phyloP scores from a whole-genome alignment of 2,888 invertebrate species.

The Acrobasis consociella region DNA sequence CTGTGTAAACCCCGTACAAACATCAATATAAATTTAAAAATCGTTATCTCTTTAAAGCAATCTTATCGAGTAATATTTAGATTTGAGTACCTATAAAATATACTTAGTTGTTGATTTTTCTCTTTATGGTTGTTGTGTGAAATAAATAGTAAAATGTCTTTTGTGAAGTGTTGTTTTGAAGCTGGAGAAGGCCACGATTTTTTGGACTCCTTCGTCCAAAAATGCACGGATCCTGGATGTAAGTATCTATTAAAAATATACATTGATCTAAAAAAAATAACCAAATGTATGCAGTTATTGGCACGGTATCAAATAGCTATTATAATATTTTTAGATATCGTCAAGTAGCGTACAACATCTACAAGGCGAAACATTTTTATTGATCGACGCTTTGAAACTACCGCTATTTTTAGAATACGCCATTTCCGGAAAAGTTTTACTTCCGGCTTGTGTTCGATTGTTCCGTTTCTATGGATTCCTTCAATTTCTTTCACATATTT shows the following conservation, averaged over 20 bases:
- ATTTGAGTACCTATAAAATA: neutral
- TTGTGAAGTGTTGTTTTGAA: conserved; percentile 91
- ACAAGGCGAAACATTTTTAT: conserved; percentile 32
- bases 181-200: conserved; percentile 88
- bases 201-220: conserved; percentile 88
- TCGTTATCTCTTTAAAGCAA: neutral
- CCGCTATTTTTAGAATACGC: conserved; percentile 28
- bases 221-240: conserved; percentile 92
- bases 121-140: conserved; percentile 10
- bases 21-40: conserved; percentile 11
- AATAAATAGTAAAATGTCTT: conserved; percentile 77
- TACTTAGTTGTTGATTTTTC: neutral
- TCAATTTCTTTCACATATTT: no score
- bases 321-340: neutral
- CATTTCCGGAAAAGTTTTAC: conserved; percentile 34
- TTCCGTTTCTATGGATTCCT: no score
- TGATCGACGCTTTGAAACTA: conserved; percentile 43
- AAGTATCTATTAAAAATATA: conserved; percentile 79
- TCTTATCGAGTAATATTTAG: neutral
- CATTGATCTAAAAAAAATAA: neutral
- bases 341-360: neutral
- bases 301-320: neutral
- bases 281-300: neutral
- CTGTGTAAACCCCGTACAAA: conserved; percentile 8
- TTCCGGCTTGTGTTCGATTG: neutral